A percentile compares a stretch with the other conserved stretches of the same genome.
These are phyloP conservation scores for Drosophila nebulosa DNA, from an alignment of 1,140 invertebrate species.

Conservation along the genomic window DNA sequence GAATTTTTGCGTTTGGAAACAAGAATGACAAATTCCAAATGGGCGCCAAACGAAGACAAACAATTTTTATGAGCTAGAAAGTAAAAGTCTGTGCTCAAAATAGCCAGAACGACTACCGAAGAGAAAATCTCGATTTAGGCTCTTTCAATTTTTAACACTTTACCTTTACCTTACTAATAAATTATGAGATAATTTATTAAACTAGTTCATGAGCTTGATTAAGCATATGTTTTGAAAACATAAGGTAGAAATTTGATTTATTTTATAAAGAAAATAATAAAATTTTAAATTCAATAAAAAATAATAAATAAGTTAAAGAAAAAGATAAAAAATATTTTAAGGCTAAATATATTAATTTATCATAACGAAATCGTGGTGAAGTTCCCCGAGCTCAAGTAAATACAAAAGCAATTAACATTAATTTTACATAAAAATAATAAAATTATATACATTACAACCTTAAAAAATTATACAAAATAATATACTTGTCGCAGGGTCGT, in stretches of 20 bases:
- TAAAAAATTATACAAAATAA: constrained; percentile 86
- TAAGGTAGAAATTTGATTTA: constrained; percentile 82
- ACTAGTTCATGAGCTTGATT: constrained; percentile 58
- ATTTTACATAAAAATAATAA: constrained; percentile 79
- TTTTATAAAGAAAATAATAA: constrained; percentile 74
- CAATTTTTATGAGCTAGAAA: too few relatives aligned
- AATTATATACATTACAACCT: constrained; percentile 83
- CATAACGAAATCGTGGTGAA: constrained; percentile 50
- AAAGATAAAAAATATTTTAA: constrained; percentile 76
- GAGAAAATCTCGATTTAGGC: too few relatives aligned
- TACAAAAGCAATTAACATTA: background rate
- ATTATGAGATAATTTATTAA: constrained; percentile 82
- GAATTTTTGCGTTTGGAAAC: too few relatives aligned
- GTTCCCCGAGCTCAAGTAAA: constrained; percentile 24
- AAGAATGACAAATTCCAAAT: too few relatives aligned
- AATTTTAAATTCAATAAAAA: constrained; percentile 52
- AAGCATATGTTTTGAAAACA: constrained; percentile 86
- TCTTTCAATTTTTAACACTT: too few relatives aligned
- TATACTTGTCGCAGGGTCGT: background rate
- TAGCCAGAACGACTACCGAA: too few relatives aligned
- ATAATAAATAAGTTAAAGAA: constrained; percentile 58
- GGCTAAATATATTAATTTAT: constrained; percentile 80
- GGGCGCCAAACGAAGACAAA: too few relatives aligned
- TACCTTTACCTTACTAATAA: too few relatives aligned
- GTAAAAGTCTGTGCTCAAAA: too few relatives aligned